phyloP scores from a whole-genome alignment of 2,797 vertebrate species.

The Mormyrops boulengeri region DNA sequence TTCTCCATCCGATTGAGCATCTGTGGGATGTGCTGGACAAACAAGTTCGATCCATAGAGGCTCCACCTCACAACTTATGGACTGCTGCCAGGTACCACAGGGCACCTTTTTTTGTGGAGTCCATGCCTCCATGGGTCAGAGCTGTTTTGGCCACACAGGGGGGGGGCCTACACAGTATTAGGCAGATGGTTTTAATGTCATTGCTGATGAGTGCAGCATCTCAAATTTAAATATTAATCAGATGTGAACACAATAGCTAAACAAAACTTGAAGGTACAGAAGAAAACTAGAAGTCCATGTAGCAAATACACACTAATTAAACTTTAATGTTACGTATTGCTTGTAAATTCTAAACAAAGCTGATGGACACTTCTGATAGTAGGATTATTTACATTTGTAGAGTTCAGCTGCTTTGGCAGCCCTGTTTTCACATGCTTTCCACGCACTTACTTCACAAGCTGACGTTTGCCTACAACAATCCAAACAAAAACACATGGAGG shows the following conservation, averaged over 20 bases:
- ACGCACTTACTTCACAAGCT: not conserved
- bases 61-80: not conserved
- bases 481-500: not conserved
- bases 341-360: not conserved
- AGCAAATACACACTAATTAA: not conserved
- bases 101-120: not conserved
- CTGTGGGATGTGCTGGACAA: not conserved
- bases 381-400: not conserved
- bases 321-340: not conserved
- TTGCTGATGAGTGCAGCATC: not conserved
- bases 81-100: not conserved
- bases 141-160: not conserved
- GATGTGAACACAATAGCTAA: not conserved
- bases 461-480: not conserved
- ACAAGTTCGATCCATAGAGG: not conserved
- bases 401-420: not conserved
- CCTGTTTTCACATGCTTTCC: not conserved
- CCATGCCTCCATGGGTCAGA: not conserved
- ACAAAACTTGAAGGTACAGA: not conserved
- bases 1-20: not conserved
- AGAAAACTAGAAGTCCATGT: not conserved
- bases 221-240: not conserved
- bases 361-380: not conserved
- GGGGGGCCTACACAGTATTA: not conserved
- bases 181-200: not conserved